These are phyloP conservation scores for Seira sanloemensis DNA, from an alignment of 2,888 invertebrate species.

Conservation along the genomic window DNA sequence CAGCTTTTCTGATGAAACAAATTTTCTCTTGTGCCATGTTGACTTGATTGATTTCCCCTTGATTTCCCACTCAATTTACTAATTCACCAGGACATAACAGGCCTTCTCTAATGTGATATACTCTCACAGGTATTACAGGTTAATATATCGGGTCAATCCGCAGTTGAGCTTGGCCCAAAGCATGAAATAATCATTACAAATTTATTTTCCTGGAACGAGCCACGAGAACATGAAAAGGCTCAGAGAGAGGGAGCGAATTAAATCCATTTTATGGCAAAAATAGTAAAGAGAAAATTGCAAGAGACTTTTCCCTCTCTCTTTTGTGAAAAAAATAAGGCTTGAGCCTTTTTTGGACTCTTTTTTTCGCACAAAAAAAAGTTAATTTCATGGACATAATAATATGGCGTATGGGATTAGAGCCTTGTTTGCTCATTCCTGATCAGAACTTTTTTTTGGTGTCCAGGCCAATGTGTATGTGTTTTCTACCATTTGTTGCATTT, in stretches of 20 bases:
- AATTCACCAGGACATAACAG: conserved; percentile 14
- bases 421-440: no score
- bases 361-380: neutral
- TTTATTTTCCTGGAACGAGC: neutral
- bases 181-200: no score
- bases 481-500: no score
- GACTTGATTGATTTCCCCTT: conserved; percentile 37
- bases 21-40: neutral
- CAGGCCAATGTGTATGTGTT: no score
- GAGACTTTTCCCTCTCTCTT: neutral
- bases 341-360: neutral
- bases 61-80: conserved; percentile 43
- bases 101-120: no score
- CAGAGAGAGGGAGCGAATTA: neutral
- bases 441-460: no score
- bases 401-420: neutral
- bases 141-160: no score
- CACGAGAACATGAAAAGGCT: neutral
- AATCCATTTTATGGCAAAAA: neutral
- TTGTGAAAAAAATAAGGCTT: neutral
- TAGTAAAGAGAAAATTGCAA: neutral
- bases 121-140: no score
- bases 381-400: neutral
- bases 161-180: no score
- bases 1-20: conserved; percentile 8